Base-by-base conservation (phyloP, 2,797 vertebrate genomes). In the Pampus argenteus region DNA sequence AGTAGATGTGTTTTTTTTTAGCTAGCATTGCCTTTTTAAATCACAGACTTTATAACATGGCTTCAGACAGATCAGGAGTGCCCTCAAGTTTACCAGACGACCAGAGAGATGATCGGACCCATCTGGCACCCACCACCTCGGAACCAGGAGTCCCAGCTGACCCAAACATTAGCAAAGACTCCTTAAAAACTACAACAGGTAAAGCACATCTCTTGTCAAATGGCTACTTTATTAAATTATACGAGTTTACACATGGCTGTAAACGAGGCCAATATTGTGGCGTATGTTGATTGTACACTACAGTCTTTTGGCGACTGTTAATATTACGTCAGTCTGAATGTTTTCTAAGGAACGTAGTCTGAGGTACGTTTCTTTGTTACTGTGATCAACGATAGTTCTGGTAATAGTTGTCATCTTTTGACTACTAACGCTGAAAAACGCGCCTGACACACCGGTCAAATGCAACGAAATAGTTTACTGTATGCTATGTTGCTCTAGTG, bases 1-100 rank as follows among this genome's bases (percentile, higher is more conserved):
- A 11, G 17, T 7, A 44, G 20, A 54, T 25, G 10, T 36, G 10
- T 36, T 36, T 13, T 36, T 13, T 6, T 28, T 4, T 56, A 52
- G 10, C n/a, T 18, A 52, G 40, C n/a, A 9, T 9, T 44, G 5
- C 6, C n/a, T 63, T 50, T 50, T 50, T 42, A 17, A 50, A 59
- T 29, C 18, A 25, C 22, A 81, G 62, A 50, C 54, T 29, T 62
- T 17, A 18, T 23, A 65, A 0, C 18, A 91, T 91, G 90, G 83
- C 86, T 20, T 83, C 90, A 61, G 44, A 60, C 8, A 71, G 45
- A n/a, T 3, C 31, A 17, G 31, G 2, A 15, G n/a, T 15, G 38
- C 1, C 45, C 17, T 26, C 66, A 38, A 52, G 6, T 8, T 13
- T 42, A 18, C 0, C 17, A 13, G 72, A 63, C 40, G 56, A 79